Base-by-base conservation (phyloP, 2,113 vertebrate genomes). In the Gnathonemus longibarbis region DNA sequence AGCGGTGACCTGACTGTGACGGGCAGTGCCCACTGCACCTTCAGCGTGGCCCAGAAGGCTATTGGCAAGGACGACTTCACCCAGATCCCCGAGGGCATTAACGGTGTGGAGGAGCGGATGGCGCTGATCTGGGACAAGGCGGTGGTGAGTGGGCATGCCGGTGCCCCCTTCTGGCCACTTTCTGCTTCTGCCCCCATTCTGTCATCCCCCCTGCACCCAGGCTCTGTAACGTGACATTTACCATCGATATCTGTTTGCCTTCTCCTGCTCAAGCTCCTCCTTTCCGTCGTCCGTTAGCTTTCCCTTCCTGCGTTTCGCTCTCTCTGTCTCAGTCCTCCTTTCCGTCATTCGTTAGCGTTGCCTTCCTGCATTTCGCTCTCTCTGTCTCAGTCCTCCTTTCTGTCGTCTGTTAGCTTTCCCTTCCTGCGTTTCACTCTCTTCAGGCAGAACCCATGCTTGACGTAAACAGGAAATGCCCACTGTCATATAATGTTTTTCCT, bases 61-160 rank as follows among this genome's bases (percentile, higher is more conserved):
- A 96, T 99, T 0, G 98, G 98, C n/a, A 99, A 99, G 92, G 98
- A 99, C 90, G 98, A 99, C 94, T 99, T 99, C 95, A 99, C 98
- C 0, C 97, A 96, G 0, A 99, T 99, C 91, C 98, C 98, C 0
- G 98, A 99, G 87, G 98, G 98, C 31, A 98, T 98, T 86, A 99
- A 99, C 0, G 98, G 98, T 1, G 96, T 97, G 88, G 98, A 99
- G 95, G 98, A 99, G 87, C 95, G 98, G 48, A 99, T 99, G 98
- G 95, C 96, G 42, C 92, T 99, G 92, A 98, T 99, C 94, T 99
- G 98, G 98, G 98, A 99, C 93, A 99, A 99, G 93, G 98, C 98
- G 50, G 98, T 99, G 98, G 98, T 99, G 94, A 97, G 98, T 3
- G 31, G 35, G 53, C 70, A 19, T 35, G 66, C 10, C 10, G 50